Percentiles rank a stretch among this genome's conserved stretches.
These are phyloP conservation scores for Cremastobaeus sp. DNA, from an alignment of 2,888 invertebrate genomes.

Conservation along the genomic window DNA sequence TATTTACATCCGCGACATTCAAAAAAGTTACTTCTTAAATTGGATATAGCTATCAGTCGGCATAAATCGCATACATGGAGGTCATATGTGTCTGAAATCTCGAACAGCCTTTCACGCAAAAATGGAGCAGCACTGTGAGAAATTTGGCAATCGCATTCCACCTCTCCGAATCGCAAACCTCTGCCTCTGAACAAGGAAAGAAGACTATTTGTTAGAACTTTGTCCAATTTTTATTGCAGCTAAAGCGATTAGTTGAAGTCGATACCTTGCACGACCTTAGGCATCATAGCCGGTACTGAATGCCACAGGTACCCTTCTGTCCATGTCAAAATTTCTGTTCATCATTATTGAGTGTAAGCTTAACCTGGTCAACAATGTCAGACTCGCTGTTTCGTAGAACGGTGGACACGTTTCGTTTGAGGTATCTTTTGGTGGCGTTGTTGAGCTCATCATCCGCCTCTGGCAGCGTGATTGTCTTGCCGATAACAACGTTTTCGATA, in stretches of 20 bases:
- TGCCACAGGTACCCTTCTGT: slow-evolving; percentile 99
- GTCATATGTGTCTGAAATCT: slow-evolving; percentile 99
- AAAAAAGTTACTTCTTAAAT: slow-evolving; percentile 98
- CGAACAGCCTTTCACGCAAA: slow-evolving; percentile 96
- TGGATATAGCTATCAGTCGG: slow-evolving; percentile 98
- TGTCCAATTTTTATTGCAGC: neutral
- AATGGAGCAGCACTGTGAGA: slow-evolving; percentile 99
- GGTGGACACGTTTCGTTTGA: slow-evolving; percentile 98
- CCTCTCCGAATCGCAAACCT: slow-evolving; percentile 99
- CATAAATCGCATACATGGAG: slow-evolving; percentile 99
- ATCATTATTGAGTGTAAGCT: slow-evolving; percentile 98
- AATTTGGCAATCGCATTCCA: slow-evolving; percentile 99
- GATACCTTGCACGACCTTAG: slow-evolving; percentile 95
- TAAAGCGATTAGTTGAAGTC: too few relatives aligned
- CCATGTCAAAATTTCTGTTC: slow-evolving; percentile 99
- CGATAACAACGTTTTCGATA: slow-evolving; percentile 99
- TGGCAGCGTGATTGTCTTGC: slow-evolving; percentile 97
- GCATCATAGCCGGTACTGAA: slow-evolving; percentile 99
- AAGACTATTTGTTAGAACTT: slow-evolving; percentile 4
- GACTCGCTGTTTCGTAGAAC: slow-evolving; percentile 99
- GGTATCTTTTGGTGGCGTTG: slow-evolving; percentile 91
- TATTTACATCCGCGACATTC: slow-evolving; percentile 99
- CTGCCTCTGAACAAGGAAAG: slow-evolving; percentile 86
- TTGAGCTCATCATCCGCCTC: slow-evolving; percentile 98
- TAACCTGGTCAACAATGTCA: slow-evolving; percentile 99